Evolutionary conservation across 2,113 vertebrate species (phyloP).

Genomic region (Ctenodactylus gundi): DNA sequence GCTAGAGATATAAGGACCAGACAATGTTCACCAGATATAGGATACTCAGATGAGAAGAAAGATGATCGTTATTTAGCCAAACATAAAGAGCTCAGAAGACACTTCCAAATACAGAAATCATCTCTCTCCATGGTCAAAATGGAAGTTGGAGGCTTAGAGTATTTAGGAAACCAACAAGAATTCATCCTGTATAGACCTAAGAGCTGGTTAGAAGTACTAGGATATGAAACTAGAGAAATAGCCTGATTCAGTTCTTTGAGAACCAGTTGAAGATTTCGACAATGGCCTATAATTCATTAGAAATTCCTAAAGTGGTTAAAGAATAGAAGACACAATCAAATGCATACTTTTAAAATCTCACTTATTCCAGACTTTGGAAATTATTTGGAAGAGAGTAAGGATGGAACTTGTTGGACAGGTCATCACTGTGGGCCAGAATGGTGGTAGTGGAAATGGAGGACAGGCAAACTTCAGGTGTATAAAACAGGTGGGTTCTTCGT

Average conservation of each 20-base stretch:
- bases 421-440: neutral
- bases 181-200: neutral
- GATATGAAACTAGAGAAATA: neutral
- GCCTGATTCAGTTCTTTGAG: neutral
- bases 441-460: neutral
- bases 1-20: neutral
- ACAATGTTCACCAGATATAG: neutral
- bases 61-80: neutral
- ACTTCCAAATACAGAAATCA: neutral
- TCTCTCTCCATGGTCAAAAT: neutral
- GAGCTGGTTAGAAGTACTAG: neutral
- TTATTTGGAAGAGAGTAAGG: neutral
- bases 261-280: neutral
- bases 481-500: neutral
- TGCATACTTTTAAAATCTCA: neutral
- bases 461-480: too few relatives aligned
- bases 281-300: too few relatives aligned
- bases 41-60: neutral
- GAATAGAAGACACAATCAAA: neutral
- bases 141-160: neutral
- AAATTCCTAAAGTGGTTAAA: neutral
- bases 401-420: neutral
- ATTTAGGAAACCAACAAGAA: neutral
- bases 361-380: neutral
- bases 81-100: neutral